Evolutionary conservation across 2,888 invertebrate species (phyloP), one percentile per base, ranked within the genome.

Genomic region (Eugnorisma glareosa): DNA sequence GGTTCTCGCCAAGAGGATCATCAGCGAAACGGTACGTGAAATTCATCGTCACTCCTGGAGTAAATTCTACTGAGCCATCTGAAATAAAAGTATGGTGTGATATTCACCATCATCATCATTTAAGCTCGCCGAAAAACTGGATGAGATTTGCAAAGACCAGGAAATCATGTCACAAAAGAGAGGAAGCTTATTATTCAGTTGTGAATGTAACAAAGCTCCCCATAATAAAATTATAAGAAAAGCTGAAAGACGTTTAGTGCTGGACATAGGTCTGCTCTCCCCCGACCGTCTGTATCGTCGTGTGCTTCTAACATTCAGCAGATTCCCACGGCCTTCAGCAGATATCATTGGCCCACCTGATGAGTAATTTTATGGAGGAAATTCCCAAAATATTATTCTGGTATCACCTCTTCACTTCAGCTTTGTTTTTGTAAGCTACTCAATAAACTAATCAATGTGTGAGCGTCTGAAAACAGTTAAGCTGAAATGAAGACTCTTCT

Each of bases 21-120:
- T 99, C 98, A 0, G 98, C 98, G 89, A 98, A 99, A 75, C 98
- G 98, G 93, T 98, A 99, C 2, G 98, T 98, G 94, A 99, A 98
- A 94, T 98, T 98, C 98, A 99, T 98, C 1, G 98, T 98, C 67
- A 98, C 98, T 89, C 98, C 97, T 18, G 97, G 97, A 1, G 97
- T 94, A 91, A 95, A 95, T 84, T 94, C 96, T 54, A 95, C 90
- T 6, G 94, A 91, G 11, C 96, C 96, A 85, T 95, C 96, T 96
- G 89, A 10, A 88, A 31, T 13, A 1, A 40, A 28, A 28, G 18
- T 75, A 13, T 13, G 21, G 6, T 24, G 10, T 10, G 10, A 10
- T 48, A 67, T 28, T 67, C 0, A 21, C 67, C 15, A 67, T 28
- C 57, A 57, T 57, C 57, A 28, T 57, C 1, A 24, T 51, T 13